Conservation (phyloP, 2,113 vertebrate species). For the Oryzias celebensis region DNA sequence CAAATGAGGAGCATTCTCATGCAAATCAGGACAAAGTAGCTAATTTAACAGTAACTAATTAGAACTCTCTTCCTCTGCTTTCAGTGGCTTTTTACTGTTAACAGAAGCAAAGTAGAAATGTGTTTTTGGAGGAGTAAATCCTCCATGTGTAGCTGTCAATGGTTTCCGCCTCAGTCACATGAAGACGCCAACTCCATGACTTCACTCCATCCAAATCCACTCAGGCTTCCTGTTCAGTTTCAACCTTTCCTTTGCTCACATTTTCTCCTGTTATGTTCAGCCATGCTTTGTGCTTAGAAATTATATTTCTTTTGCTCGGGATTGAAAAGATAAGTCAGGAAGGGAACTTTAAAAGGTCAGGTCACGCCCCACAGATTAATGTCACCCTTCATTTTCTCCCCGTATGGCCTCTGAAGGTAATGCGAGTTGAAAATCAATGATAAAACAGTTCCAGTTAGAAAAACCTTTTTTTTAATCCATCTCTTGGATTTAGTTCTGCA, state of each 20-base stretch:
- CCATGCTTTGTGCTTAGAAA: background rate
- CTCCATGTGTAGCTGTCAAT: conserved; percentile 37
- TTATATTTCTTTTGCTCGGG: too few relatives aligned
- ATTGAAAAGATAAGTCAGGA: too few relatives aligned
- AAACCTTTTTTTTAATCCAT: too few relatives aligned
- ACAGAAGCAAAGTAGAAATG: background rate
- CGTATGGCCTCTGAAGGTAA: too few relatives aligned
- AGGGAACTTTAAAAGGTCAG: too few relatives aligned
- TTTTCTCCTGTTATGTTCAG: conserved; percentile 6
- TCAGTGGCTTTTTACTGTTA: conserved; percentile 4
- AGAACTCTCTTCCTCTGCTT: background rate
- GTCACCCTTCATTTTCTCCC: too few relatives aligned
- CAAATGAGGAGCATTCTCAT: conserved; percentile 2
- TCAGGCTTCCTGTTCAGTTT: conserved; percentile 32
- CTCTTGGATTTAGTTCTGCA: too few relatives aligned
- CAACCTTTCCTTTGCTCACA: conserved; percentile 12
- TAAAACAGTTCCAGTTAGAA: too few relatives aligned
- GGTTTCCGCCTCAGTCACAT: background rate
- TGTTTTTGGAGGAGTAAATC: conserved; percentile 18
- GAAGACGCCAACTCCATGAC: conserved; percentile 37
- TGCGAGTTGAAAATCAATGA: too few relatives aligned
- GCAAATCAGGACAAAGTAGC: conserved; percentile 1
- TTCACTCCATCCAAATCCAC: conserved; percentile 37
- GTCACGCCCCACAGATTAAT: too few relatives aligned
- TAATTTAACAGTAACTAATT: background rate